These are phyloP conservation scores for Cyclophora albipunctata DNA, from an alignment of 2,888 invertebrate genomes.

Conservation along the genomic window DNA sequence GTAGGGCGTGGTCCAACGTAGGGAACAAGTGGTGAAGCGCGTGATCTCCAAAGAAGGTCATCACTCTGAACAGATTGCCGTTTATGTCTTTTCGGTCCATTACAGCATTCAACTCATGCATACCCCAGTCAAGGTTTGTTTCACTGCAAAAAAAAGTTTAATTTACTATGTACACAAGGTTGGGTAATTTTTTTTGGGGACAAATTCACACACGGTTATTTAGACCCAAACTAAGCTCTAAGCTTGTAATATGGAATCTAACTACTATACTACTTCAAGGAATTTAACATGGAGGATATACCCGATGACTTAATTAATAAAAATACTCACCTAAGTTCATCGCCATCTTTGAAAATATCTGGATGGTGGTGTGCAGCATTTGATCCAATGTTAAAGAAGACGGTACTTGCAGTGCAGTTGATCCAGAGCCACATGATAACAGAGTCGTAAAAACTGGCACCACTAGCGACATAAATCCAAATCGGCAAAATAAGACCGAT, in stretches of 20 bases:
- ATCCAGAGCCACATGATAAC: slow-evolving; percentile 75
- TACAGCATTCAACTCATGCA: slow-evolving; percentile 84
- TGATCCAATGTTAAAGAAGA: slow-evolving; percentile 78
- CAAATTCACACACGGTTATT: too few relatives aligned
- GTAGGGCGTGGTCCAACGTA: slow-evolving; percentile 82
- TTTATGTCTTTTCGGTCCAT: slow-evolving; percentile 82
- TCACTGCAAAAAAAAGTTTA: slow-evolving; percentile 37
- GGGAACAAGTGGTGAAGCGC: slow-evolving; percentile 87
- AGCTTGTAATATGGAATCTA: too few relatives aligned
- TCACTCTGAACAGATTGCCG: slow-evolving; percentile 76
- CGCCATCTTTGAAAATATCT: slow-evolving; percentile 86
- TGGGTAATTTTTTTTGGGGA: too few relatives aligned
- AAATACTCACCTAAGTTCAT: slow-evolving; percentile 73
- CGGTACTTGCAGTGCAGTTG: slow-evolving; percentile 72
- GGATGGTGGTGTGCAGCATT: slow-evolving; percentile 90
- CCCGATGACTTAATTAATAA: neutral
- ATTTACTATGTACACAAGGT: too few relatives aligned
- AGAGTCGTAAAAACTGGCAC: slow-evolving; percentile 38
- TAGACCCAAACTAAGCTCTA: too few relatives aligned
- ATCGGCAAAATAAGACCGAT: slow-evolving; percentile 53
- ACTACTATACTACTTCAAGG: too few relatives aligned
- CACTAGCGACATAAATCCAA: slow-evolving; percentile 55
- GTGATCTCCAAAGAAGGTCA: slow-evolving; percentile 86
- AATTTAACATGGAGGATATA: too few relatives aligned
- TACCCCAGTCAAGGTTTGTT: slow-evolving; percentile 80